Percentiles rank a stretch among this genome's conserved stretches.
Conservation (phyloP, 2,888 invertebrate species). For the Rotaria magnacalcarata region DNA sequence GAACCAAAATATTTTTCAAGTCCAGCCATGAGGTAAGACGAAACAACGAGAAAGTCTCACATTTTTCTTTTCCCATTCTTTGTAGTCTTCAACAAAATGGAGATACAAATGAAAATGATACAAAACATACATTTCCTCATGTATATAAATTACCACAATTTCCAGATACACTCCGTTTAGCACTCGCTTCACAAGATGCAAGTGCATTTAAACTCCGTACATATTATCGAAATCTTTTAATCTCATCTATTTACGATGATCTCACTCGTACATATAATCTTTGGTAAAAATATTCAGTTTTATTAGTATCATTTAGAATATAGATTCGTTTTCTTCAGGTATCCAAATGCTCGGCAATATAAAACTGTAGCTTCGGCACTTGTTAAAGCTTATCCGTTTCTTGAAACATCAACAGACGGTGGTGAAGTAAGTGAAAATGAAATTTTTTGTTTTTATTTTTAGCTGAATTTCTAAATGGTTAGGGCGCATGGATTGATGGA, state of each 20-base stretch:
- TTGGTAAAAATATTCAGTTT: neutral
- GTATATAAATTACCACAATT: conserved; percentile 31
- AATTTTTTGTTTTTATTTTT: too few relatives aligned
- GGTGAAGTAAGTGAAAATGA: neutral
- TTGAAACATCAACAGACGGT: conserved; percentile 7
- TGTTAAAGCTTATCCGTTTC: conserved; percentile 35
- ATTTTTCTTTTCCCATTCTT: neutral
- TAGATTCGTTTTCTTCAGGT: neutral
- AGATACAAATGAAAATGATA: conserved; percentile 6
- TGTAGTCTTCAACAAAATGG: neutral
- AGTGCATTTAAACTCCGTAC: conserved; percentile 36
- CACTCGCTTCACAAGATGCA: neutral
- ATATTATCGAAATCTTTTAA: conserved; percentile 34
- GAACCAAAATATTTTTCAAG: conserved; percentile 32
- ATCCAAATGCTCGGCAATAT: conserved; percentile 34
- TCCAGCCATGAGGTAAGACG: neutral
- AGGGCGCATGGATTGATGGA: conserved; percentile 34
- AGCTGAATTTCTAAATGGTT: neutral
- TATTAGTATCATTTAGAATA: neutral
- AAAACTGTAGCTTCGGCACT: conserved; percentile 31
- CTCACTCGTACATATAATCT: conserved; percentile 21
- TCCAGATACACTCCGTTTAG: conserved; percentile 26
- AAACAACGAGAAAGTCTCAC: too few relatives aligned
- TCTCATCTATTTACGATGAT: conserved; percentile 20
- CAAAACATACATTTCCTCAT: conserved; percentile 36